A percentile compares a stretch with the other conserved stretches of the same genome.
phyloP scores from a whole-genome alignment of 2,797 vertebrate species.

The Micrastur ruficollis region DNA sequence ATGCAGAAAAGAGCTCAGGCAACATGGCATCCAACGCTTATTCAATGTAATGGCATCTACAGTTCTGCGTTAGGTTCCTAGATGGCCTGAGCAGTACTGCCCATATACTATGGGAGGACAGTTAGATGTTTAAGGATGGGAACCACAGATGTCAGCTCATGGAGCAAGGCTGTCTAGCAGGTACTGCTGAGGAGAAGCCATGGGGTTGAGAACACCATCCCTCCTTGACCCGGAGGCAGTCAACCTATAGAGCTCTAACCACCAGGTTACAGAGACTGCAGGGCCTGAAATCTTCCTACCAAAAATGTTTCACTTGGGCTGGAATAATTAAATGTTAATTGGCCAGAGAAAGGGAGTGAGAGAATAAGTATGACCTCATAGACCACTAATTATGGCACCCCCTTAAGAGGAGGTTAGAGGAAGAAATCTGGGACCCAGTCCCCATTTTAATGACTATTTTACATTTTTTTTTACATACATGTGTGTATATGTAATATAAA shows the following conservation, averaged over 20 bases:
- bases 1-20: not conserved
- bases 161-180: not conserved
- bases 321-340: not conserved
- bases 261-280: not conserved
- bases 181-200: not conserved
- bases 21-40: not conserved
- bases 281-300: not conserved
- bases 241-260: not conserved
- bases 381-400: not conserved
- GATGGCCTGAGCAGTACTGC: accelerated
- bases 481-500: not conserved
- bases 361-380: not conserved
- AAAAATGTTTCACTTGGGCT: not conserved
- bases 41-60: not conserved
- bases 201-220: not conserved
- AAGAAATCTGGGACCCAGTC: not conserved
- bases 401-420: not conserved
- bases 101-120: not conserved
- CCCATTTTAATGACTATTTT: not conserved
- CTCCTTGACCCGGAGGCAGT: not conserved
- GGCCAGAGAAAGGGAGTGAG: not conserved
- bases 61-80: not conserved
- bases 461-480: not conserved
- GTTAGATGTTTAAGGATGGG: not conserved
- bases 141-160: not conserved